These are phyloP conservation scores for Sus cebifrons DNA, from an alignment of 2,797 vertebrate species.

Conservation along the genomic window DNA sequence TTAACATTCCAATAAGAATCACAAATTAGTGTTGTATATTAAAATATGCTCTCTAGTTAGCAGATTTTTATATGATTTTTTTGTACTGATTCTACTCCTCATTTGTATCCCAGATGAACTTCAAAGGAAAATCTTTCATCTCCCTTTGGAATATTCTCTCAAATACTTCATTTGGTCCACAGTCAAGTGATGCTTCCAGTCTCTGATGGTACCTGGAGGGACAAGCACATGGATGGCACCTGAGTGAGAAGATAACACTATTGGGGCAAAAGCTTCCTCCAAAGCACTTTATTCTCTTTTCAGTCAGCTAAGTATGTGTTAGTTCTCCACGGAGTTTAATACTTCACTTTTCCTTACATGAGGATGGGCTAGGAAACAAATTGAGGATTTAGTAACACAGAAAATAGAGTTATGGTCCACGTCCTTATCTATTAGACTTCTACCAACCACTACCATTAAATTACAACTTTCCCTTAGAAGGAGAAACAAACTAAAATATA, in stretches of 20 bases:
- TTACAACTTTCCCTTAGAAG: neutral
- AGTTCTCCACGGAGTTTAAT: neutral
- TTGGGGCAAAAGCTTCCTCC: too few species aligned
- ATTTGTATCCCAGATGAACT: slow-evolving; percentile 88
- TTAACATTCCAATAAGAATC: neutral
- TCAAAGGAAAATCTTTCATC: slow-evolving; percentile 88
- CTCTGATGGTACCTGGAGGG: slow-evolving; percentile 80
- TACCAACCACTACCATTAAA: neutral
- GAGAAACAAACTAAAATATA: neutral
- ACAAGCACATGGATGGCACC: neutral
- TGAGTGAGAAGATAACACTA: too few species aligned
- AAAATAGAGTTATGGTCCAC: neutral
- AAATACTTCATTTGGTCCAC: slow-evolving; percentile 89
- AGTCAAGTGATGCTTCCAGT: slow-evolving; percentile 91
- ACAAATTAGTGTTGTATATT: neutral
- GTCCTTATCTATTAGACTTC: neutral
- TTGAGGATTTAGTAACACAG: neutral
- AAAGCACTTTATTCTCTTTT: too few species aligned
- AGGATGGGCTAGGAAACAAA: neutral
- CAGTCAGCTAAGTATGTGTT: neutral
- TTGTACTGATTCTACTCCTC: slow-evolving; percentile 16
- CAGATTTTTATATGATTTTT: neutral
- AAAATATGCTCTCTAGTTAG: neutral
- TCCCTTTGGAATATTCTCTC: slow-evolving; percentile 87
- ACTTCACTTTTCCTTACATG: neutral